These are phyloP conservation scores for Amphiura filiformis DNA, from an alignment of 35 echinoderm and acorn worm genomes.

Conservation along the genomic window DNA sequence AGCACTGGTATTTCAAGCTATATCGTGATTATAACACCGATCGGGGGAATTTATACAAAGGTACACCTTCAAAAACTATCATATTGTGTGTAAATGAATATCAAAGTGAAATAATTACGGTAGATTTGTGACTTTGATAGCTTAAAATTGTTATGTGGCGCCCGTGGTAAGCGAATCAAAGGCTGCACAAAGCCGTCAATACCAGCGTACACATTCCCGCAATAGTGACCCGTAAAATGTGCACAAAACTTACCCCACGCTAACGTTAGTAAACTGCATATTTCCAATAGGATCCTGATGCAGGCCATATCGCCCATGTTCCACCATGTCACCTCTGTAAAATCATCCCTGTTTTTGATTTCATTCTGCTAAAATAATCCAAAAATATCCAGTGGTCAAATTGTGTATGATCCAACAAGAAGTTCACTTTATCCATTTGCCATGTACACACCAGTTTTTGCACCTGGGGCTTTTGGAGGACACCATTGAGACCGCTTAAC, in stretches of 20 bases:
- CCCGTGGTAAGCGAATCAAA: neutral
- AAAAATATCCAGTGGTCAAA: neutral
- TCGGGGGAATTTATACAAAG: neutral
- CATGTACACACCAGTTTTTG: constrained; percentile 2
- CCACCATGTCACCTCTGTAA: neutral
- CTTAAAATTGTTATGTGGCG: neutral
- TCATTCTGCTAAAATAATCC: neutral
- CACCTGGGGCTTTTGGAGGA: neutral
- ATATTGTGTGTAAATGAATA: neutral
- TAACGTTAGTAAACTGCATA: constrained; percentile 5
- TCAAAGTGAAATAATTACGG: neutral
- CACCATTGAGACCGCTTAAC: neutral
- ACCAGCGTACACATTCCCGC: neutral
- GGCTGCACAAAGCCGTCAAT: neutral
- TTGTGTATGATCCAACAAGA: neutral
- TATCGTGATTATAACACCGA: neutral
- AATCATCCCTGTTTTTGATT: neutral
- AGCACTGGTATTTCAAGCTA: neutral
- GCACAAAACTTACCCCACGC: neutral
- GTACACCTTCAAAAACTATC: neutral
- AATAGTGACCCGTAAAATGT: neutral
- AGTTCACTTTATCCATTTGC: neutral
- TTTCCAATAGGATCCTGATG: neutral
- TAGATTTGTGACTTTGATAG: no score
- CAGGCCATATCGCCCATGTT: neutral